Conservation (phyloP, 2,113 vertebrate genomes). For the Ochotona curzoniae region DNA sequence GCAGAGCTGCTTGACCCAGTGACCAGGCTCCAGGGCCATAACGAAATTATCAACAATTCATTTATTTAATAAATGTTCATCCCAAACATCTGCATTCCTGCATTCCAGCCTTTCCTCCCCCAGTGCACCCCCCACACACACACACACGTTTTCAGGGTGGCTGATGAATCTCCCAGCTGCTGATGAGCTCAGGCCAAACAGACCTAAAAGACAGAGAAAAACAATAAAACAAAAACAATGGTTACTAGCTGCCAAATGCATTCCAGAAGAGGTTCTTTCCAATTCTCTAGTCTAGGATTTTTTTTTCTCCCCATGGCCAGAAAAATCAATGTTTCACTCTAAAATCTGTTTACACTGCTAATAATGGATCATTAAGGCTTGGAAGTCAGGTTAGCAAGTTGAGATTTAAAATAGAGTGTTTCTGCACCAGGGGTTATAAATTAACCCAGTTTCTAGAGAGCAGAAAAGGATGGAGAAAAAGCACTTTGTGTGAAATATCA, state of each 20-base stretch:
- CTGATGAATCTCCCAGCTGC: conserved; percentile 75
- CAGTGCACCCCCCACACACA: background rate
- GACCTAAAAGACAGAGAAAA: conserved; percentile 82
- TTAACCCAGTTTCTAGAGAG: conserved; percentile 63
- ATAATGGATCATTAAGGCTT: conserved; percentile 67
- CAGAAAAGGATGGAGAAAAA: background rate
- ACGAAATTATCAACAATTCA: conserved; percentile 75
- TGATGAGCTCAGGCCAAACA: conserved; percentile 82
- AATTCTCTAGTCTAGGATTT: conserved; percentile 9
- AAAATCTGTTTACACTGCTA: conserved; percentile 66
- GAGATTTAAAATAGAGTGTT: conserved; percentile 64
- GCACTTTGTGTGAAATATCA: conserved; percentile 79
- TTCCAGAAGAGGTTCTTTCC: conserved; percentile 46
- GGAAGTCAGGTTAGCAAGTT: conserved; percentile 68
- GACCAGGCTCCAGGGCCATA: conserved; percentile 70
- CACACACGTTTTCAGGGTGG: conserved; percentile 58
- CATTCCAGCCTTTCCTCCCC: conserved; percentile 64
- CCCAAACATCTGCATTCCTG: conserved; percentile 78
- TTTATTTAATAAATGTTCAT: conserved; percentile 78
- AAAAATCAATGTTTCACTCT: conserved; percentile 69
- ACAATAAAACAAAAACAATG: conserved; percentile 65
- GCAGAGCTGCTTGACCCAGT: conserved; percentile 48
- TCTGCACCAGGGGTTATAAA: conserved; percentile 60
- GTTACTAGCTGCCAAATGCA: conserved; percentile 77
- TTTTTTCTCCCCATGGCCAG: background rate